Base-by-base conservation (phyloP, 2,888 invertebrate species). In the Neoscelio sp. region DNA sequence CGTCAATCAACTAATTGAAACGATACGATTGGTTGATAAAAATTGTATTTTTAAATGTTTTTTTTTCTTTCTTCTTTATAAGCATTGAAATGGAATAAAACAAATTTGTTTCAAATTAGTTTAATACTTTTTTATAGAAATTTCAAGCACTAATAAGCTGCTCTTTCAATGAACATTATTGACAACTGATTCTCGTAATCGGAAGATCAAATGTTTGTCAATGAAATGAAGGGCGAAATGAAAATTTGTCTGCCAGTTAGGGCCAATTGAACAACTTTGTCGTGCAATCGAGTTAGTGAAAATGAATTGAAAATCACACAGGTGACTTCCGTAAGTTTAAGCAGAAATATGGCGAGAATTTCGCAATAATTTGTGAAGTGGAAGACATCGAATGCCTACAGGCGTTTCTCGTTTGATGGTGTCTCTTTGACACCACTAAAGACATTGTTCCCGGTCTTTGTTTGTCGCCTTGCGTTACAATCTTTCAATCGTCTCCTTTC, bases 361-460 rank as follows among this genome's bases (percentile, higher is more conserved):
- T 71, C 54, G 71, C 56, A 71, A 79, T 79, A 77, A 79, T 70
- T 67, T 58, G 70, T 74, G 68, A 75, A 73, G 73, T 62, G 76
- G 65, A 81, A 70, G 70, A 78, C 67, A 33, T 28, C 46, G 50
- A 40, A 44, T 67, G 62, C 56, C 78, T 67, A 8, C 46, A 26
- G 76, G 76, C 76, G 71, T 75, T 65, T 77, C 79, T 70, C 70
- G 78, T 81, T 81, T 81, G 78, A 78, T 28, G 60, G 35, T 42
- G 54, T 23, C 52, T 52, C 74, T 81, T 81, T 78, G 77, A 77
- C 78, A 76, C 80, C 74, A 35, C 50, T 54, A 75, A 75, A 75
- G 74, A 70, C 60, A 77, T 77, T 50, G 68, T 80, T 80, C 42
- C 30, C 38, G 50, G 35, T 40, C 64, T 74, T 71, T 76, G 67